Evolutionary conservation across 2,797 vertebrate genomes (phyloP), one percentile per base, ranked within the genome.

Genomic region (Cynopterus sphinx): DNA sequence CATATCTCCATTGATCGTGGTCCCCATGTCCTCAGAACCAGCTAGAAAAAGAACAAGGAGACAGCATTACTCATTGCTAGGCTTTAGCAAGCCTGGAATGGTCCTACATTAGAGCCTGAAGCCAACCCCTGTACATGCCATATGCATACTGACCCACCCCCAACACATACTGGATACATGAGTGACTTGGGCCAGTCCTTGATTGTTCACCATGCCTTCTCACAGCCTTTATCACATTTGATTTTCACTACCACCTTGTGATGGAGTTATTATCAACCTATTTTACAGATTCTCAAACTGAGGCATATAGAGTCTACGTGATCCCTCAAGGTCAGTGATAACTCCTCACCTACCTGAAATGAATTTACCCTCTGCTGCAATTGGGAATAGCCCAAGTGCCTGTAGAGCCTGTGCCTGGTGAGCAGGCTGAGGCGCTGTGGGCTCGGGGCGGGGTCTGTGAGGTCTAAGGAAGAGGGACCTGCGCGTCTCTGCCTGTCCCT

Each of bases 1-100:
- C 92, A 99, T 43, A 43, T 99, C 99, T 97, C 99, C 99, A 71
- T 99, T 99, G 93, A 99, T 78, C 10, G 99, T 97, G 26, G 97
- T 92, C 22, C 98, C 96, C 82, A 98, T 98, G 41, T 98, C 99
- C 88, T 95, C 99, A 95, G 99, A 99, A 51, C 65, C 97, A 98
- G 98, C 99, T 99, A 67, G 96, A 92, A 97, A 96, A 83, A 93
- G 59, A 95, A 57, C 93, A 51, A 95, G 28, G 39, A 97, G 21
- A 87, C 2, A 79, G 53, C 9, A 17, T 97, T 67, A 97, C 17
- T 74, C 43, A 55, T 1, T 31, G 33, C 67, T 55, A 49, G 94
- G n/a, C 49, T 92, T 79, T 17, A 71, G 65, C 75, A 68, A 55
- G 63, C n/a, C 88, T 51, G 16, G 46, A 63, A 59, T 33, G 24